Base-by-base conservation (phyloP, 2,113 vertebrate genomes). In the Alosa alosa region DNA sequence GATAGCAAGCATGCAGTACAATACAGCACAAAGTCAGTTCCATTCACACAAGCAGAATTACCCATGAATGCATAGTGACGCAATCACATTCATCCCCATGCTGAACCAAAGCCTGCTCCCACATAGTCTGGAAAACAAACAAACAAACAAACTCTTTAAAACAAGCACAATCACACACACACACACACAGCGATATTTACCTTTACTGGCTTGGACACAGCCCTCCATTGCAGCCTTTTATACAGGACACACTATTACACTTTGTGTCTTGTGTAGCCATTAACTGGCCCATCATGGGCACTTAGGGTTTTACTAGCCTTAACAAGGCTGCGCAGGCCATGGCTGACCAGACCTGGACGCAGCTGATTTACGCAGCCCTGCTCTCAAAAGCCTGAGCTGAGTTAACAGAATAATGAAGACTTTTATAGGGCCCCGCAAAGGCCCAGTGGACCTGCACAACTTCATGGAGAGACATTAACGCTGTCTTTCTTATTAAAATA, bases 401-500 rank as follows among this genome's bases (percentile, higher is more conserved):
- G 72, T 78, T 39, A 41, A 78, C 72, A 78, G 72, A 78, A 78
- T 78, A 31, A 78, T 78, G 72, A 78, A 15, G 72, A 78, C 72
- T 41, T 78, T 78, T 78, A 78, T 39, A 78, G 72, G 52, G 72
- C 10, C 31, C 13, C 25, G 31, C 11, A 3, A 17, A 41, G 72
- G 31, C 31, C 72, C 72, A 41, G 3, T 36, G 72, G 72, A 36
- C 72, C 64, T 17, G 36, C 72, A 36, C 72, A 78, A 41, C 72
- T 78, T 78, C 39, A 78, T 78, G 36, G 72, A 10, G 4, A 2
- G 13, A 78, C 31, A 39, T 39, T 78, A 78, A 31, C 10, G 15
- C 72, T 41, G 72, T 36, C 72, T 78, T 78, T 39, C 72, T 78
- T 78, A 72, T 72, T 72, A 78, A 78, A 78, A 78, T 78, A 78